Percentiles rank a stretch among this genome's conserved stretches.
These are phyloP conservation scores for Australoheros scitulus DNA, from an alignment of 2,113 vertebrate genomes.

Conservation along the genomic window DNA sequence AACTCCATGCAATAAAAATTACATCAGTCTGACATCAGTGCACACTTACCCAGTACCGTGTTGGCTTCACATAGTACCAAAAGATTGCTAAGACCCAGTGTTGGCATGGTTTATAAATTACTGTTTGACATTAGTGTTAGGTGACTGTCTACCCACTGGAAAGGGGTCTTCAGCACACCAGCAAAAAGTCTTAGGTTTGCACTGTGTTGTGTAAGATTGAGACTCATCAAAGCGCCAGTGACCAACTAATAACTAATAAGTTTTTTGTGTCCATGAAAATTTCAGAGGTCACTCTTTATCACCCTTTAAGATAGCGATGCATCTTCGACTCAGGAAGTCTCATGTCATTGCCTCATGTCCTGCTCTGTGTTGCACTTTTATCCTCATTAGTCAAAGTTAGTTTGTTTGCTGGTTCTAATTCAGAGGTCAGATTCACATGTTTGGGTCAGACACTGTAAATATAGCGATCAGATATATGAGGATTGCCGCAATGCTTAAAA, in stretches of 20 bases:
- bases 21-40: background rate
- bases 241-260: slow-evolving; percentile 18
- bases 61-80: background rate
- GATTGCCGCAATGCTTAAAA: background rate
- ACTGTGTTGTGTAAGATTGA: slow-evolving; percentile 19
- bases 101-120: background rate
- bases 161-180: background rate
- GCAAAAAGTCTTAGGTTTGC: slow-evolving; percentile 14
- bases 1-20: background rate
- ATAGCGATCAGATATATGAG: background rate
- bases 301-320: slow-evolving; percentile 34
- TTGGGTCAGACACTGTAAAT: slow-evolving; percentile 7
- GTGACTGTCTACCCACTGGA: background rate
- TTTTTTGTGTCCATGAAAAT: slow-evolving; percentile 56
- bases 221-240: background rate
- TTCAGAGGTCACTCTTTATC: slow-evolving; percentile 67
- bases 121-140: background rate
- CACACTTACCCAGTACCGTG: background rate
- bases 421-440: slow-evolving; percentile 22
- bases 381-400: background rate
- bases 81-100: background rate
- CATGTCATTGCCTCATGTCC: background rate
- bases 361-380: slow-evolving; percentile 16
- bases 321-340: slow-evolving; percentile 30
- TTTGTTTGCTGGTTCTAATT: background rate